These are phyloP conservation scores for Podarcis muralis DNA, from an alignment of 2,113 vertebrate species.

Conservation along the genomic window DNA sequence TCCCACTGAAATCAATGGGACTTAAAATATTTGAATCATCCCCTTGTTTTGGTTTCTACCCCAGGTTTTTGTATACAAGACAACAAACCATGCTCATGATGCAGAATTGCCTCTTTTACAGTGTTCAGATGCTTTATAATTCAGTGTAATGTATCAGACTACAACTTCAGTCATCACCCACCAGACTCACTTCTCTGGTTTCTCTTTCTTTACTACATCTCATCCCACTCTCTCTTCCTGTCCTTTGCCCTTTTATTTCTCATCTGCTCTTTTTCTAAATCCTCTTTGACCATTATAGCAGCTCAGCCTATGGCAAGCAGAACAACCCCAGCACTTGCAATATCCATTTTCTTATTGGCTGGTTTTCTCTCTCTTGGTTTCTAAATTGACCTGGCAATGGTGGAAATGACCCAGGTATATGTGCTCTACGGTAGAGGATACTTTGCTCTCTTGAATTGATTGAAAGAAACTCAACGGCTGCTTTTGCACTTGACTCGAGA, in stretches of 20 bases:
- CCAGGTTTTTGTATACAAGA: too few species aligned
- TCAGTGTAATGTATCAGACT: neutral
- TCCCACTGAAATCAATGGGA: neutral
- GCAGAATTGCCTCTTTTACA: neutral
- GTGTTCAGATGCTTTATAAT: neutral
- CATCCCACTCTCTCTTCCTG: neutral
- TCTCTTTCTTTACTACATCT: neutral
- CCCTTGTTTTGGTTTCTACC: neutral
- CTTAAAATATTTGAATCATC: neutral
- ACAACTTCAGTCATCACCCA: neutral
- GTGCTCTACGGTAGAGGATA: neutral
- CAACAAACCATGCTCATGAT: neutral
- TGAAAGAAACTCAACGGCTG: neutral
- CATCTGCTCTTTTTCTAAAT: neutral
- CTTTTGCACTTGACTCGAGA: conserved; percentile 3
- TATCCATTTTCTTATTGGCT: too few species aligned
- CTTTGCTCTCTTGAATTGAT: neutral
- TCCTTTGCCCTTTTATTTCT: neutral
- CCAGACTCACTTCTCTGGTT: neutral
- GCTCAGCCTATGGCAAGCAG: neutral
- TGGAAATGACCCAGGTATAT: neutral
- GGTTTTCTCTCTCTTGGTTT: neutral
- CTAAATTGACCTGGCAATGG: neutral
- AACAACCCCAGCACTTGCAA: neutral
- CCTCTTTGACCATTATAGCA: neutral